Evolutionary conservation across 2,797 vertebrate genomes (phyloP).

Genomic region (Perodicticus potto): DNA sequence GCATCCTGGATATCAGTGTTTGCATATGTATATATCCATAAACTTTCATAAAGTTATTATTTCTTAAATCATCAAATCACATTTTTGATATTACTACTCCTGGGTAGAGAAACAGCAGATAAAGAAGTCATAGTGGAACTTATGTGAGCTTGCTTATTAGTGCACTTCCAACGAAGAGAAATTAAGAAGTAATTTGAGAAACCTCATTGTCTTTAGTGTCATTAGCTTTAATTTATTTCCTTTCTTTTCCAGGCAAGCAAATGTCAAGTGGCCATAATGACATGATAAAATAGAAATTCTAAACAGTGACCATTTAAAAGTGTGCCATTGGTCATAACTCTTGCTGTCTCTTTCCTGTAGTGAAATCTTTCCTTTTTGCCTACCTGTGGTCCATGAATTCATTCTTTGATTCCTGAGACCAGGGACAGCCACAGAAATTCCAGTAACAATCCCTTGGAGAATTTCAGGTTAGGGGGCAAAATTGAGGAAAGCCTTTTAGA

Average conservation of each 20-base stretch:
- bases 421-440: too few species aligned
- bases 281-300: conserved; percentile 38
- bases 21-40: not conserved
- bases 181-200: conserved; percentile 57
- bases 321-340: not conserved
- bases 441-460: not conserved
- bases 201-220: not conserved
- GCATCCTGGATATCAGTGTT: not conserved
- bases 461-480: not conserved
- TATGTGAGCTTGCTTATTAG: conserved; percentile 28
- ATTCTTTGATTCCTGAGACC: too few species aligned
- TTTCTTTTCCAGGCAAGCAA: conserved; percentile 48
- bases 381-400: too few species aligned
- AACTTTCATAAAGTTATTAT: not conserved
- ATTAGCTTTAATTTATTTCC: conserved; percentile 32
- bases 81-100: not conserved
- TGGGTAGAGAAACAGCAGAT: not conserved
- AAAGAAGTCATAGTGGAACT: not conserved
- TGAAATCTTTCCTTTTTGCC: too few species aligned
- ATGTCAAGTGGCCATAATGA: not conserved
- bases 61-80: not conserved
- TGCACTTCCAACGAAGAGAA: not conserved
- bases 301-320: conserved; percentile 37
- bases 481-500: not conserved
- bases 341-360: not conserved